Evolutionary conservation across 2,797 vertebrate genomes (phyloP).

Genomic region (Eulemur coronatus): DNA sequence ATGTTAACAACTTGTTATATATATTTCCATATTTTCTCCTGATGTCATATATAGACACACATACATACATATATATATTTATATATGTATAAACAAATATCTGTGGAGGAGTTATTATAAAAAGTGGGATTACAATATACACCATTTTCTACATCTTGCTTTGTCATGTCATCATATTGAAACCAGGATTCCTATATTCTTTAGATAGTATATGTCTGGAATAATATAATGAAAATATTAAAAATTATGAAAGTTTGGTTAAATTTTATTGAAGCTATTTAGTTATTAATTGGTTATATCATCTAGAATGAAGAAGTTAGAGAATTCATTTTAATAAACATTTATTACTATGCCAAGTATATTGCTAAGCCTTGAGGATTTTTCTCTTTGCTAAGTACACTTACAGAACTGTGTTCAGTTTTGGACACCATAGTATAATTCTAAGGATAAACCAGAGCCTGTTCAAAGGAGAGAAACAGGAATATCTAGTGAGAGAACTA

Average conservation of each 20-base stretch:
- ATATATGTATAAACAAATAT: background rate
- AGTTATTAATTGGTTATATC: conserved; percentile 17
- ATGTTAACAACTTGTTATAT: background rate
- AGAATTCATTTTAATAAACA: background rate
- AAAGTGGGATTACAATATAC: background rate
- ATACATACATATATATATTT: too few species aligned
- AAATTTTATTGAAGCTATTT: conserved; percentile 26
- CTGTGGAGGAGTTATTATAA: background rate
- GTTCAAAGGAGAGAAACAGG: background rate
- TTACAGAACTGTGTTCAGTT: background rate
- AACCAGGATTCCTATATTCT: conserved; percentile 1
- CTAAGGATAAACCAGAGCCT: background rate
- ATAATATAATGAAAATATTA: conserved; percentile 35
- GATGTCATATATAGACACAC: background rate
- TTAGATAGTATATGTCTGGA: background rate
- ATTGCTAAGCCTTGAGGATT: background rate
- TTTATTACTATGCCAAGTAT: background rate
- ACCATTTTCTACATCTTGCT: background rate
- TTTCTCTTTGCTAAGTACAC: background rate
- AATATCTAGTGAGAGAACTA: background rate
- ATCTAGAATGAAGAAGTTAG: conserved; percentile 8
- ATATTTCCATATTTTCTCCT: conserved; percentile 2
- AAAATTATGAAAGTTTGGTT: background rate
- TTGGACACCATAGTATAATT: background rate
- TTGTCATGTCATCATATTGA: conserved; percentile 31